Evolutionary conservation across 2,888 invertebrate genomes (phyloP).

Genomic region (Oscheius sp.): DNA sequence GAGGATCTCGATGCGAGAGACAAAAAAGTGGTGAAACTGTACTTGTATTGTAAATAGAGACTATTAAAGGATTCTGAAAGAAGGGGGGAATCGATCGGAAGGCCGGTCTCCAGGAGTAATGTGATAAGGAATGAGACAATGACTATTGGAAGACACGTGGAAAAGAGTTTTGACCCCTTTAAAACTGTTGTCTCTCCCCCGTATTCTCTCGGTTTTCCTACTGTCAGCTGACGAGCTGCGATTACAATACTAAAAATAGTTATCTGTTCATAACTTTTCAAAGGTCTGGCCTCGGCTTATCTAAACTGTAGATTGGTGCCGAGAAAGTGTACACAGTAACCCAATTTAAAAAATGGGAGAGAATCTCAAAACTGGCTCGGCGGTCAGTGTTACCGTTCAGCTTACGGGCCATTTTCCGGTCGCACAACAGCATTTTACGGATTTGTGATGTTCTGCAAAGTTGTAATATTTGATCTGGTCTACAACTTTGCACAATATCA

Average conservation of each 20-base stretch:
- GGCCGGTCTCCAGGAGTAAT: neutral
- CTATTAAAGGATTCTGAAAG: neutral
- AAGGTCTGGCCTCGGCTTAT: slow-evolving; percentile 11
- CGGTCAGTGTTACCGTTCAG: neutral
- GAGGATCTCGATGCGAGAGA: neutral
- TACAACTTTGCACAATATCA: too few relatives aligned
- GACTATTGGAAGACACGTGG: slow-evolving; percentile 7
- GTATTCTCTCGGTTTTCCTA: too few relatives aligned
- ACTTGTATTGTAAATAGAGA: slow-evolving; percentile 26
- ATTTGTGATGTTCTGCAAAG: too few relatives aligned
- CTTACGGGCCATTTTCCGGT: neutral
- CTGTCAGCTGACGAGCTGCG: too few relatives aligned
- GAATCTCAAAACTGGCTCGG: neutral
- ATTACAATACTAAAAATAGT: neutral
- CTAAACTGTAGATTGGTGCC: slow-evolving; percentile 22
- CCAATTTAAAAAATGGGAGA: neutral
- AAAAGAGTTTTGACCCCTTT: neutral
- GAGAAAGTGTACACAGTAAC: neutral
- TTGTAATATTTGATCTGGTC: too few relatives aligned
- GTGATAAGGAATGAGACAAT: slow-evolving; percentile 2
- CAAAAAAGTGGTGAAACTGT: neutral
- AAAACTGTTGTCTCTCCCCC: neutral
- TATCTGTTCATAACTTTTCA: neutral
- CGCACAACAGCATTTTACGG: too few relatives aligned
- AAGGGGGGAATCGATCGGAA: slow-evolving; percentile 12